Evolutionary conservation across 2,797 vertebrate species (phyloP), one percentile per base, ranked within the genome.

Genomic region (Streptopelia turtur): DNA sequence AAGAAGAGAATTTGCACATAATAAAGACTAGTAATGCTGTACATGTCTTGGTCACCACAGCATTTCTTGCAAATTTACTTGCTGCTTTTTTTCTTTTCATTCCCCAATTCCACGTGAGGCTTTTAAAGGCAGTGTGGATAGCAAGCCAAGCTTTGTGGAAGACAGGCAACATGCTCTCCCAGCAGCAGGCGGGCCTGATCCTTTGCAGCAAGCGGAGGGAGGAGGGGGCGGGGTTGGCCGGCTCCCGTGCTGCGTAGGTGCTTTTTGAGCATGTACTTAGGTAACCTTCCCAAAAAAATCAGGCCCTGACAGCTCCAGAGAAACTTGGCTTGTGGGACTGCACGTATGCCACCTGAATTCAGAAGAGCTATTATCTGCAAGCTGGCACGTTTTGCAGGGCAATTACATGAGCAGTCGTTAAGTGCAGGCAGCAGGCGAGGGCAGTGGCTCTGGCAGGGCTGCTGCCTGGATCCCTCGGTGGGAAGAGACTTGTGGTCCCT

Each of bases 261-360:
- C 83, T 93, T 52, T 77, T 60, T 35, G 45, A 90, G 83, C 1
- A 0, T 72, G 61, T 77, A 66, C 95, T 95, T 93, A 33, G 35
- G 21, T 84, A 96, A 95, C 89, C 91, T 90, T 39, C 69, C 81
- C 55, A 16, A 25, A 93, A 87, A 96, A 95, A 77, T 96, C 94
- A 96, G 95, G 95, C 77, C 94, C 87, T 10, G n/a, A 96, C 94
- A 96, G 88, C 95, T 96, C 94, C 49, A 2, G 88, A 93, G 95
- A 93, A 95, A 95, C 87, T 95, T 97, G 94, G 96, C 93, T 94
- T 1, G 1, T n/a, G 0, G 2, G 52, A 5, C 49, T 35, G 89
- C 95, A 94, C 56, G 93, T 97, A 94, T 95, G 91, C 79, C 94
- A 90, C 76, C 79, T 65, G 76, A 89, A 81, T 55, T 65, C 59